phyloP scores from a whole-genome alignment of 2,797 vertebrate species.

The Eremophila alpestris region DNA sequence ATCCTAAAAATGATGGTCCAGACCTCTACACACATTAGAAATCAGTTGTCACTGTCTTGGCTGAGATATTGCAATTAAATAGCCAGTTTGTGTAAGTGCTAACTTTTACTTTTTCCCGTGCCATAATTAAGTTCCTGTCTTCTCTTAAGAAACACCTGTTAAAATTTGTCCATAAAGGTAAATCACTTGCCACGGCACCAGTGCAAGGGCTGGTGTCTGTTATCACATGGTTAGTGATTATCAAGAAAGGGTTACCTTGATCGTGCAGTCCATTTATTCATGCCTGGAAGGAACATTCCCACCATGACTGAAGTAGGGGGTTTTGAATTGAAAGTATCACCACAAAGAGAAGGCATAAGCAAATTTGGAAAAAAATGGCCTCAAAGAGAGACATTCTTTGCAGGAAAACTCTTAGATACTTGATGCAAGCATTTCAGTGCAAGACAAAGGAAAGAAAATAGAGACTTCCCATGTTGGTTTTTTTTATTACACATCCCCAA shows the following conservation, averaged over 20 bases:
- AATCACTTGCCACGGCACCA: background rate
- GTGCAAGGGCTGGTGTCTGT: background rate
- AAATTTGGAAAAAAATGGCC: background rate
- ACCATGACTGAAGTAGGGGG: background rate
- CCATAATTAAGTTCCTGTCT: background rate
- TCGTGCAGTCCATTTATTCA: background rate
- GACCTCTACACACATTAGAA: background rate
- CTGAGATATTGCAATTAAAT: background rate
- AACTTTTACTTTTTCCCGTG: background rate
- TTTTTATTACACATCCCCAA: background rate
- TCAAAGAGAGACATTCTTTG: background rate
- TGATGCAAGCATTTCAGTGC: background rate
- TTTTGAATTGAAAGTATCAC: background rate
- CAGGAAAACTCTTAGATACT: background rate
- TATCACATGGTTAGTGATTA: background rate
- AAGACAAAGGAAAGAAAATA: background rate
- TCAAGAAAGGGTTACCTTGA: background rate
- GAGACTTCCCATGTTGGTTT: background rate
- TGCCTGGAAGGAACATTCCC: background rate
- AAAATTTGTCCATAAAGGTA: background rate
- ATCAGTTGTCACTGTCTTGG: background rate
- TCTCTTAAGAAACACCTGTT: background rate
- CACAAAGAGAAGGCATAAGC: background rate
- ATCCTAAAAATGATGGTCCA: background rate
- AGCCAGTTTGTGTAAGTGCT: background rate